These are phyloP conservation scores for Coenobita brevimanus DNA, from an alignment of 1,140 invertebrate genomes.

Conservation along the genomic window DNA sequence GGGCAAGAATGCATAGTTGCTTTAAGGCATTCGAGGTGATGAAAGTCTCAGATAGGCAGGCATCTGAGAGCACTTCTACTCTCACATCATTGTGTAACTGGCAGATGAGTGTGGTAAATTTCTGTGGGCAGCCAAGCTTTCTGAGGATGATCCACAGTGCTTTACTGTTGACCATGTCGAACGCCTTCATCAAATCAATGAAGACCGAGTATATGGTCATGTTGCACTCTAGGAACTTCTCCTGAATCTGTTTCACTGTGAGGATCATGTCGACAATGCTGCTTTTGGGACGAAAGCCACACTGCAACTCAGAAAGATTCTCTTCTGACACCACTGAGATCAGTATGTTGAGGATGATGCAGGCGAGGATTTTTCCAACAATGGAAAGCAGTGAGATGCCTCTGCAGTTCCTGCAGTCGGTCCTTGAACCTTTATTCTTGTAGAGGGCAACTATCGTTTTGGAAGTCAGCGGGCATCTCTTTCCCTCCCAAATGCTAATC, in stretches of 20 bases:
- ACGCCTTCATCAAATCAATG: constrained; percentile 23
- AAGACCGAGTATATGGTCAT: background rate
- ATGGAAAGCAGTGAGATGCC: constrained; percentile 14
- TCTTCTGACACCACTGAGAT: background rate
- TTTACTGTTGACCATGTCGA: constrained; percentile 11
- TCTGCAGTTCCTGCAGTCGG: background rate
- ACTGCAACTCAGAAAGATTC: background rate
- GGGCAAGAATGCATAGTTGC: too few relatives aligned
- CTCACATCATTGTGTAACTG: background rate
- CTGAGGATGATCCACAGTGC: background rate
- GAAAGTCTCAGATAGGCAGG: too few relatives aligned
- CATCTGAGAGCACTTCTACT: too few relatives aligned
- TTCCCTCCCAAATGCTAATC: too few relatives aligned
- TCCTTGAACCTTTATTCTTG: background rate
- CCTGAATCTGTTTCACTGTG: constrained; percentile 8
- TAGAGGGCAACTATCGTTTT: background rate
- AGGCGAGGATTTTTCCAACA: constrained; percentile 13
- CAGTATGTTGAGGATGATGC: background rate
- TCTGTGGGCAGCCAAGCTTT: constrained; percentile 11
- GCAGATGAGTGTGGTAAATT: constrained; percentile 1
- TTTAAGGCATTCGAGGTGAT: too few relatives aligned
- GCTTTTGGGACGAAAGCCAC: background rate
- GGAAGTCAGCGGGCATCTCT: too few relatives aligned
- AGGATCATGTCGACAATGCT: constrained; percentile 2
- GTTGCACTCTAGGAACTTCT: constrained; percentile 13